Conservation (phyloP, 2,888 invertebrate genomes). For the Chrysopilus asiliformis region DNA sequence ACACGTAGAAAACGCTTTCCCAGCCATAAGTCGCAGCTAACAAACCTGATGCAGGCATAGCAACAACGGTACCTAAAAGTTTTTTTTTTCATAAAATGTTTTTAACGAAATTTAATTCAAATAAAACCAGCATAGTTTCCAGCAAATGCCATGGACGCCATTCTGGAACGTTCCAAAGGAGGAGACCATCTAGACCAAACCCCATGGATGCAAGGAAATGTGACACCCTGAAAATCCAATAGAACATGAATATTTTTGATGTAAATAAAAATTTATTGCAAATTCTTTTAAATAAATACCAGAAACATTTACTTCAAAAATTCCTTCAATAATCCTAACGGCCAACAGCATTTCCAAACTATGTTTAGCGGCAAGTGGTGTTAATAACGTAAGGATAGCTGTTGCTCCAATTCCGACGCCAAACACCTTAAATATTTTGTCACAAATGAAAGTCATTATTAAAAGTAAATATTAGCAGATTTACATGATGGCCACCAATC, state of each 20-base stretch:
- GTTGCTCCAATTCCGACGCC: conserved; percentile 67
- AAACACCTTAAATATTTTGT: conserved; percentile 41
- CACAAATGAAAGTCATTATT: neutral
- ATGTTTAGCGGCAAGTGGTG: conserved; percentile 62
- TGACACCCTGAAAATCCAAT: conserved; percentile 25
- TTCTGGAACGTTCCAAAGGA: conserved; percentile 57
- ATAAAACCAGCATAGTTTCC: conserved; percentile 77
- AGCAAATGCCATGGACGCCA: conserved; percentile 72
- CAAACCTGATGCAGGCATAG: conserved; percentile 65
- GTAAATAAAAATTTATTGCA: neutral
- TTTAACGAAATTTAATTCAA: too few relatives aligned
- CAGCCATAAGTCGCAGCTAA: conserved; percentile 61
- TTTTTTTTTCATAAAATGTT: too few relatives aligned
- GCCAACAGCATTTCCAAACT: conserved; percentile 55
- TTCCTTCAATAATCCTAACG: conserved; percentile 61
- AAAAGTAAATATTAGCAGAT: neutral
- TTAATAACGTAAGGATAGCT: conserved; percentile 64
- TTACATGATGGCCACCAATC: conserved; percentile 66
- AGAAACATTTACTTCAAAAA: conserved; percentile 54
- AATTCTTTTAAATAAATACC: neutral
- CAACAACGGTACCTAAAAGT: conserved; percentile 72
- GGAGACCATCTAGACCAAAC: conserved; percentile 79
- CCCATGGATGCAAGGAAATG: conserved; percentile 51
- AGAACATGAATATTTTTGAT: neutral
- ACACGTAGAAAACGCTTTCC: conserved; percentile 72